These are phyloP conservation scores for Psittacus erithacus DNA, from an alignment of 2,113 vertebrate genomes.

Conservation along the genomic window DNA sequence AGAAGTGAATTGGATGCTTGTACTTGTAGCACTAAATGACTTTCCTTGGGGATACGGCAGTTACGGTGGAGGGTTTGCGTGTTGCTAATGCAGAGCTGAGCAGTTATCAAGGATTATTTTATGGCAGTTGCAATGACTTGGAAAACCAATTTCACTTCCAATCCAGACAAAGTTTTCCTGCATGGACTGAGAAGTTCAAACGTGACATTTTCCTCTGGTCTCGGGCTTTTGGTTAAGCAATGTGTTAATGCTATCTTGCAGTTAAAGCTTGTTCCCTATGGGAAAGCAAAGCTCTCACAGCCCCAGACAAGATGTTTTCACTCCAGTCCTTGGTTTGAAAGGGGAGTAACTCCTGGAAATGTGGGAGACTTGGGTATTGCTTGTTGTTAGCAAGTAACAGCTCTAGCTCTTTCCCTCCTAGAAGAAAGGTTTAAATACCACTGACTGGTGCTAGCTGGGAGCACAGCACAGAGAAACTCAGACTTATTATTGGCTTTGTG, in stretches of 20 bases:
- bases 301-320: neutral
- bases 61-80: fast-evolving
- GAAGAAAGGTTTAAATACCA: neutral
- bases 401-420: neutral
- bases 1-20: neutral
- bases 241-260: neutral
- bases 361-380: neutral
- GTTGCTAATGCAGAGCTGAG: fast-evolving
- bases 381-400: neutral
- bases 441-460: neutral
- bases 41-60: fast-evolving
- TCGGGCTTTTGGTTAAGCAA: neutral
- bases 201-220: neutral
- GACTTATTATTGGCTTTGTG: fast-evolving
- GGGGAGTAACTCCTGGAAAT: neutral
- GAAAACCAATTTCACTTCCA: neutral
- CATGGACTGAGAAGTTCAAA: fast-evolving
- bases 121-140: neutral
- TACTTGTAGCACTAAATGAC: fast-evolving
- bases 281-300: neutral
- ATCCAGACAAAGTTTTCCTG: neutral
- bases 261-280: neutral
- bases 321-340: neutral
- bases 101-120: fast-evolving
- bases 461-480: fast-evolving